Base-by-base conservation (phyloP, 2,797 vertebrate genomes). In the Coregonus ussuriensis region DNA sequence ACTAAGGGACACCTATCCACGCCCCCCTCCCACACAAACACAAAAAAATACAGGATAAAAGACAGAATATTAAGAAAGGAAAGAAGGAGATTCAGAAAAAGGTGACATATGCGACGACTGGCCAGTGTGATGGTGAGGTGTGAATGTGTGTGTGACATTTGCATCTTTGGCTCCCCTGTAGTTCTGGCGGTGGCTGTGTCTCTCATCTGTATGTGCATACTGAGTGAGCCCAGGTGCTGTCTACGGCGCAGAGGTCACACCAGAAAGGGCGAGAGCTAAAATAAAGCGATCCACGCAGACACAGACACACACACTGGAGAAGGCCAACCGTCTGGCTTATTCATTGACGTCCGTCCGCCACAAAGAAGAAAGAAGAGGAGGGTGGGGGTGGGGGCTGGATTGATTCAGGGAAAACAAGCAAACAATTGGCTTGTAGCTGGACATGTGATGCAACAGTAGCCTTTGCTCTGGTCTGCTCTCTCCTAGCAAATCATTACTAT, bases 151-250 rank as follows among this genome's bases (percentile, higher is more conserved):
- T 37, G 35, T 37, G 91, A 91, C 88, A 93, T 94, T 93, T 94
- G 92, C 92, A 93, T 93, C 91, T 85, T 85, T 86, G 87, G 89
- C 88, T 92, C 86, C 84, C 82, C 74, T 87, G 85, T 84, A 90
- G 87, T 85, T 85, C 85, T 90, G 90, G 87, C 90, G 88, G 85
- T 90, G 88, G 41, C 41, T 91, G 86, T 85, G 85, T 83, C 91
- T 91, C 91, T 91, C 87, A 92, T 92, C 92, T 91, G 88, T 93
- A 93, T 94, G 94, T 94, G 93, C 93, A 94, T 94, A 95, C 85
- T 92, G 91, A 95, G 91, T 91, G 91, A 92, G 93, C 88, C 90
- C 94, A 93, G 94, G 93, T 94, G 93, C 90, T 89, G 90, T 86
- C 84, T 86, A 84, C 88, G 90, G 92, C 91, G 41, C 41, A 88